Base-by-base conservation (phyloP, 2,888 invertebrate genomes). In the Monopis laevigella region DNA sequence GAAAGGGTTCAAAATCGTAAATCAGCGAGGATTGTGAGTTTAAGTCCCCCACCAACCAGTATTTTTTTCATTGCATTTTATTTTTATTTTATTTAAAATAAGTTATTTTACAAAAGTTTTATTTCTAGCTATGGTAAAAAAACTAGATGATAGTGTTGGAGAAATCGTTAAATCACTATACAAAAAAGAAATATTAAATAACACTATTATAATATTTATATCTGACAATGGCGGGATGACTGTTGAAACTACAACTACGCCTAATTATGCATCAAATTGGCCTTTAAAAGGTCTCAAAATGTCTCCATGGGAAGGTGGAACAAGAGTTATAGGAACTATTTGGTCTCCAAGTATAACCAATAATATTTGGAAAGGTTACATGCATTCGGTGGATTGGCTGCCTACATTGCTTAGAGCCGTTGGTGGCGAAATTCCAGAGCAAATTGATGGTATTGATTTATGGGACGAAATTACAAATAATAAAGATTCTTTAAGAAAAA, bases 161-260 rank as follows among this genome's bases (percentile, higher is more conserved):
- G 65, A 71, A 16, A 85, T 94, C n/a, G 85, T 92, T 1, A 66
- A 83, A 26, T 85, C 88, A 16, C 61, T 95, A 44, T 73, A 83
- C 27, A 62, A 70, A 4, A 81, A 72, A 42, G 78, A 82, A 3
- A 85, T 93, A 82, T 73, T 93, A 41, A 71, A 87, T 32, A 85
- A 94, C 62, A 87, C 89, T 1, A 82, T 95, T 12, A 85, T 95
- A 24, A 74, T 92, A 1, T 93, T 95, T 61, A 87, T 90, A 13
- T 89, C 91, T 7, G 94, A 93, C 59, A 93, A 93, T 57, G 91
- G 92, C 1, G 90, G 89, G 0, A 87, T 92, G 2, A 87, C 89
- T 84, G 58, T 64, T 0, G 84, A 82, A 36, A 65, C 60, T 78
- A 1, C 28, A 3, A 24, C 10, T 6, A n/a, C 14, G n/a, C 24